phyloP scores from a whole-genome alignment of 2,113 vertebrate genomes.

The Mesocricetus auratus region DNA sequence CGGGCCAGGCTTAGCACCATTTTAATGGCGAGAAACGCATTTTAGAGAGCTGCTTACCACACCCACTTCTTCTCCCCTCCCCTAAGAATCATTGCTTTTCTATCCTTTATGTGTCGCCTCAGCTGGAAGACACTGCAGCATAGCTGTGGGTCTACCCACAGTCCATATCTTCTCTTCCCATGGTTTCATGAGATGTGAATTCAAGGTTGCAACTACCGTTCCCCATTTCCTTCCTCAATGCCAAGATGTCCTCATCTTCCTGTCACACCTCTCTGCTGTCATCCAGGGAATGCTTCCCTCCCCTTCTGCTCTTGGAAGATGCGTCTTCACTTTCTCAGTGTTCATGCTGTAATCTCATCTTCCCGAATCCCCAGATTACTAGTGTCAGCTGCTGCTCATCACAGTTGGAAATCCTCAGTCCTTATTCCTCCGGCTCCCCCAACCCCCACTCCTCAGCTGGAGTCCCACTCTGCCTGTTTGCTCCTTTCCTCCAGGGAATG shows the following conservation, averaged over 20 bases:
- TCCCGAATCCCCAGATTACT: accelerated
- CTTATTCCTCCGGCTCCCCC: neutral
- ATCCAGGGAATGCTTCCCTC: accelerated
- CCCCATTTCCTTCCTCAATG: neutral
- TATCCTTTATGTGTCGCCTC: too few relatives aligned
- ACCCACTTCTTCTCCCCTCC: accelerated
- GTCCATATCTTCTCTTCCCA: neutral
- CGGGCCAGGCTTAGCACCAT: neutral
- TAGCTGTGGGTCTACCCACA: neutral
- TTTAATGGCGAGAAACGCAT: neutral
- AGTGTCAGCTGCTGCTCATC: neutral
- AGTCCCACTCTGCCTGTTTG: neutral
- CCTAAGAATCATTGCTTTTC: too few relatives aligned
- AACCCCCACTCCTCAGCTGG: accelerated
- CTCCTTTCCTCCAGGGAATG: neutral
- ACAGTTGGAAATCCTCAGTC: too few relatives aligned
- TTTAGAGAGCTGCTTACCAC: accelerated
- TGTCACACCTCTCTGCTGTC: neutral
- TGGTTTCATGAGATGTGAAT: too few relatives aligned
- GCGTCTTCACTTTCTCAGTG: neutral
- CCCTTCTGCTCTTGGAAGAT: neutral
- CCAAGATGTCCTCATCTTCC: neutral
- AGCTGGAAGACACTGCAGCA: accelerated
- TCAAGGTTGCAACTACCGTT: neutral
- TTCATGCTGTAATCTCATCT: too few relatives aligned